Evolutionary conservation across 2,113 vertebrate species (phyloP).

Genomic region (Penelope pileata): DNA sequence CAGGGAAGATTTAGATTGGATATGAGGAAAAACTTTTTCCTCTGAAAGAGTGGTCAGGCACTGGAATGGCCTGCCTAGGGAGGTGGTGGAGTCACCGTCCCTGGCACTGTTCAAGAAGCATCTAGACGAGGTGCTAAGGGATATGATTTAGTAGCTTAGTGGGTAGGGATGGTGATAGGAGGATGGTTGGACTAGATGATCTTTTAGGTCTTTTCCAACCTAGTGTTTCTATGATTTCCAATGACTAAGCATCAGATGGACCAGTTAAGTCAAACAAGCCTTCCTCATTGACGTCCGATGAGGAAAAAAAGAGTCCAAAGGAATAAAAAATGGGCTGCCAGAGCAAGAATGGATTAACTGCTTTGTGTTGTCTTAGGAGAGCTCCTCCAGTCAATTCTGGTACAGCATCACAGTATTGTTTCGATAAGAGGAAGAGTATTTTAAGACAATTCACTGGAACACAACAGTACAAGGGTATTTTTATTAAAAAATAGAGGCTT

Average conservation of each 20-base stretch:
- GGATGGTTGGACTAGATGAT: no score
- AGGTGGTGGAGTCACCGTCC: no score
- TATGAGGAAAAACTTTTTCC: no score
- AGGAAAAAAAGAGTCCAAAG: slow-evolving; percentile 78
- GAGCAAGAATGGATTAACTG: background rate
- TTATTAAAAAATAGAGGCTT: background rate
- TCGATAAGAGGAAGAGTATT: background rate
- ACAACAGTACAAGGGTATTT: background rate
- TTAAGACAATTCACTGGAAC: background rate
- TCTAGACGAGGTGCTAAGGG: no score
- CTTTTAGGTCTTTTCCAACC: no score
- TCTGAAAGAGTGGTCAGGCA: no score
- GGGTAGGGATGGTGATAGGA: no score
- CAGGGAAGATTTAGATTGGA: no score
- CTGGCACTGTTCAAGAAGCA: no score
- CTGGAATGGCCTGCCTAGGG: no score
- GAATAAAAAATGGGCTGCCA: slow-evolving; percentile 54
- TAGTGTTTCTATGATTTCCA: slow-evolving; percentile 42
- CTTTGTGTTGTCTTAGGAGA: background rate
- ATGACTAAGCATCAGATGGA: slow-evolving; percentile 77
- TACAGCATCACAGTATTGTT: background rate
- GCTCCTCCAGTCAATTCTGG: background rate
- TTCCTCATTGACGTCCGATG: slow-evolving; percentile 10
- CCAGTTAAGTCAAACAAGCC: slow-evolving; percentile 48
- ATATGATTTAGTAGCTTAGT: no score